phyloP scores from a whole-genome alignment of 2,113 vertebrate species.

The Lanius collurio region DNA sequence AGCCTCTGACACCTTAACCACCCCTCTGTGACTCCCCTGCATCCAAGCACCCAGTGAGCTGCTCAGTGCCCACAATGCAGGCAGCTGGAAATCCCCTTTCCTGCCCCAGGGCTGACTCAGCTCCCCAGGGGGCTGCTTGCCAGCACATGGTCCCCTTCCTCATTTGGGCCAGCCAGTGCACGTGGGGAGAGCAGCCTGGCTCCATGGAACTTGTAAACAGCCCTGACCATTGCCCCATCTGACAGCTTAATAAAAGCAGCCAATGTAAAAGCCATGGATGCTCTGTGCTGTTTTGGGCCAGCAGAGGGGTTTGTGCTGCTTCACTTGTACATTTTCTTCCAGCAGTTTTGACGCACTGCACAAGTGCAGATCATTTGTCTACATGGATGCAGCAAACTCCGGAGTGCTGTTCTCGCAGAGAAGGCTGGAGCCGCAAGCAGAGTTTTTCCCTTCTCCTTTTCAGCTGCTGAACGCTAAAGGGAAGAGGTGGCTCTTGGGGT shows the following conservation, averaged over 20 bases:
- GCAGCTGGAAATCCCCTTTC: neutral
- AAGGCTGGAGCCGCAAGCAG: neutral
- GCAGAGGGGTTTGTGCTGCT: neutral
- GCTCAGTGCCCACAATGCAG: accelerated
- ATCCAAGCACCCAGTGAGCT: accelerated
- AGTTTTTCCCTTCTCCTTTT: neutral
- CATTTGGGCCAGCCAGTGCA: neutral
- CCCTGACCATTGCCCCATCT: accelerated
- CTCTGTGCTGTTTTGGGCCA: neutral
- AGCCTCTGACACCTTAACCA: neutral
- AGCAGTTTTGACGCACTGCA: neutral
- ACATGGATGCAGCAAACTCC: neutral
- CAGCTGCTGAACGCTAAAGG: neutral
- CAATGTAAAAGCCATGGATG: neutral
- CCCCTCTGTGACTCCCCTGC: too few species aligned
- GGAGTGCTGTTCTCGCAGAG: neutral
- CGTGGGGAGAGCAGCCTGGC: accelerated
- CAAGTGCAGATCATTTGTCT: neutral
- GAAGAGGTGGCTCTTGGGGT: neutral
- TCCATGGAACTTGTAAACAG: neutral
- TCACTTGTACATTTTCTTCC: neutral
- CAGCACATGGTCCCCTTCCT: neutral
- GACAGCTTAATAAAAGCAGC: neutral
- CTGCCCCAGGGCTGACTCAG: neutral
- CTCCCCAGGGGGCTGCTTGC: accelerated